These are phyloP conservation scores for Piscicola geometra DNA, from an alignment of 2,888 invertebrate genomes.

Conservation along the genomic window DNA sequence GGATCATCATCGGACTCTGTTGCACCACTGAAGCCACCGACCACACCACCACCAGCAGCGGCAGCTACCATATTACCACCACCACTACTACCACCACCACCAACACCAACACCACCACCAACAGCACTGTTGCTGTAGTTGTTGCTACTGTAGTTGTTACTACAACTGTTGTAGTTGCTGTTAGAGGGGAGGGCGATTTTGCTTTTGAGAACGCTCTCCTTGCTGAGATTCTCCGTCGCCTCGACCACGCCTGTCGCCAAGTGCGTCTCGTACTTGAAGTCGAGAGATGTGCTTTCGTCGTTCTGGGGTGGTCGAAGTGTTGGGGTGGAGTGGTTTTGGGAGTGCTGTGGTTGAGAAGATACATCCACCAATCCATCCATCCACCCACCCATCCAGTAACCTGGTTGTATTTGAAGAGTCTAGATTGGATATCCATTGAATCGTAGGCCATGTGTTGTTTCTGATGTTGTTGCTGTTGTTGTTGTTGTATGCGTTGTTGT, in stretches of 20 bases:
- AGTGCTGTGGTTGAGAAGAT: not conserved
- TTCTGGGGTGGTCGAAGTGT: not conserved
- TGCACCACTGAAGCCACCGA: not conserved
- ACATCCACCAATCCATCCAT: no score
- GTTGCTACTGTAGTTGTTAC: not conserved
- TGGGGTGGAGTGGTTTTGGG: not conserved
- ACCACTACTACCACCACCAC: not conserved
- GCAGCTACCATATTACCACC: no score
- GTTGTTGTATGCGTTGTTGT: conserved; percentile 3
- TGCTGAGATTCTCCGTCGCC: not conserved
- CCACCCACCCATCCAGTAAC: no score
- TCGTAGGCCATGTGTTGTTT: conserved; percentile 1
- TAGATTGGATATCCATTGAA: conserved; percentile 21
- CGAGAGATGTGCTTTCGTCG: not conserved
- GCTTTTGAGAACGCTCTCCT: not conserved
- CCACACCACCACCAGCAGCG: conserved; percentile 7
- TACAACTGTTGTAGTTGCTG: not conserved
- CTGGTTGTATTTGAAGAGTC: conserved; percentile 25
- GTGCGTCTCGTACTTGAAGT: not conserved
- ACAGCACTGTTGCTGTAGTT: not conserved
- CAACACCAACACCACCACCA: not conserved
- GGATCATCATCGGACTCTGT: conserved; percentile 70
- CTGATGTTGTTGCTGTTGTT: not conserved
- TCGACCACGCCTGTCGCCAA: not conserved
- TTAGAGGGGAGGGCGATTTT: conserved; percentile 4